Evolutionary conservation across 2,113 vertebrate species (phyloP).

Genomic region (Pipra filicauda): DNA sequence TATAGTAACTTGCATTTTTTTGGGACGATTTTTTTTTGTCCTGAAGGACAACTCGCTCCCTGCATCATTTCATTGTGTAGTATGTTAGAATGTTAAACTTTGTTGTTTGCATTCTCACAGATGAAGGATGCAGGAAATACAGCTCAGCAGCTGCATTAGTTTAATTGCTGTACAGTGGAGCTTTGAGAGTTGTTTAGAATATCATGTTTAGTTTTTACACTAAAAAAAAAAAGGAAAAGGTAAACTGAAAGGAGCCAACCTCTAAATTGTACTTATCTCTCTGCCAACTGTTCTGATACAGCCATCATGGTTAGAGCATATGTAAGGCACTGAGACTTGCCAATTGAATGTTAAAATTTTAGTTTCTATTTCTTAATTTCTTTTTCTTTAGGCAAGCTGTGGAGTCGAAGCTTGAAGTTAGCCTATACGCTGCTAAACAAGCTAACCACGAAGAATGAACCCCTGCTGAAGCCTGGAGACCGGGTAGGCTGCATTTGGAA

Average conservation of each 20-base stretch:
- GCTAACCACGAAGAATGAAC: constrained; percentile 88
- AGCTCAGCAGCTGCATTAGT: background rate
- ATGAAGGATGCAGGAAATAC: background rate
- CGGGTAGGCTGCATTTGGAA: constrained; percentile 77
- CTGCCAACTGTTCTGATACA: background rate
- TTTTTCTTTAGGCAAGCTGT: constrained; percentile 85
- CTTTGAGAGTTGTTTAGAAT: background rate
- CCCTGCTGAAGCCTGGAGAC: constrained; percentile 90
- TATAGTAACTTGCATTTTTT: background rate
- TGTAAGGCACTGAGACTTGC: background rate
- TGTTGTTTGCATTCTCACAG: background rate
- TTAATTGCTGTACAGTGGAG: background rate
- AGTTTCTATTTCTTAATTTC: background rate
- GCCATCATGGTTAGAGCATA: background rate
- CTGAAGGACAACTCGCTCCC: background rate
- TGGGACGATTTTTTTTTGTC: background rate
- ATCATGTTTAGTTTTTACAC: background rate
- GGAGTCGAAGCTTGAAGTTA: constrained; percentile 94
- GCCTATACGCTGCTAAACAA: constrained; percentile 94
- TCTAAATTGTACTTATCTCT: background rate
- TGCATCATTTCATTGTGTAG: background rate
- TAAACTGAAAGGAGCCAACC: background rate
- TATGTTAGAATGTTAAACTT: background rate
- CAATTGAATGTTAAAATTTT: background rate
- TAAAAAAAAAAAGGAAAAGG: background rate